Conservation (phyloP, 2,888 invertebrate species). For the Eudasyphora cyanicolor region DNA sequence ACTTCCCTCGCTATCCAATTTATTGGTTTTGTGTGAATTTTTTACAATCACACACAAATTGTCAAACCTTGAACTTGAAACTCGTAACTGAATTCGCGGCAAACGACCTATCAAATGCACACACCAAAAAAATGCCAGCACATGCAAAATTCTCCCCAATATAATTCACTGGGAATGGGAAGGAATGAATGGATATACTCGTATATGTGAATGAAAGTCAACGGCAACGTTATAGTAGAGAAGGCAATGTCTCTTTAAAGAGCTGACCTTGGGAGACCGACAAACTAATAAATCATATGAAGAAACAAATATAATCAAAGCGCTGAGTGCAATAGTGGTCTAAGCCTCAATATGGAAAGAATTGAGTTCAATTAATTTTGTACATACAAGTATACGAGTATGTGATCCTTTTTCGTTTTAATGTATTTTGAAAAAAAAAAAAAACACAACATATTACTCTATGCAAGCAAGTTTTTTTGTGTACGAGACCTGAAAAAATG, state of each 20-base stretch:
- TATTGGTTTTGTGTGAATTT: not conserved
- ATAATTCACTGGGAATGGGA: constrained; percentile 22
- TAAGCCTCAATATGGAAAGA: too few species aligned
- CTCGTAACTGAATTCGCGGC: constrained; percentile 27
- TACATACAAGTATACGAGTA: too few species aligned
- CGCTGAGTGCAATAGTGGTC: too few species aligned
- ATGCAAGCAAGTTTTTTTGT: too few species aligned
- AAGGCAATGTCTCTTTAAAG: constrained; percentile 48
- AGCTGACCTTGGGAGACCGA: constrained; percentile 68
- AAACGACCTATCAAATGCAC: constrained; percentile 23
- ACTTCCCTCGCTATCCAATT: not conserved
- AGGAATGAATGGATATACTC: constrained; percentile 27
- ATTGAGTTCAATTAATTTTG: too few species aligned
- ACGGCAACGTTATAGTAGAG: constrained; percentile 16
- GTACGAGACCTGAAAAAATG: too few species aligned
- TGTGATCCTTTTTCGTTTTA: too few species aligned
- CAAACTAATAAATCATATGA: constrained; percentile 69
- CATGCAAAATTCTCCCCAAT: not conserved
- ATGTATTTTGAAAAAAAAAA: too few species aligned
- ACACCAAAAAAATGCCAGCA: not conserved
- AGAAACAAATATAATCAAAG: constrained; percentile 20
- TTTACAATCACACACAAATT: constrained; percentile 16
- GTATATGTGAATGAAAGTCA: constrained; percentile 39
- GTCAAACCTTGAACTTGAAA: constrained; percentile 55
- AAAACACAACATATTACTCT: too few species aligned